These are phyloP conservation scores for Cirrhinus molitorella DNA, from an alignment of 2,797 vertebrate genomes.

Conservation along the genomic window DNA sequence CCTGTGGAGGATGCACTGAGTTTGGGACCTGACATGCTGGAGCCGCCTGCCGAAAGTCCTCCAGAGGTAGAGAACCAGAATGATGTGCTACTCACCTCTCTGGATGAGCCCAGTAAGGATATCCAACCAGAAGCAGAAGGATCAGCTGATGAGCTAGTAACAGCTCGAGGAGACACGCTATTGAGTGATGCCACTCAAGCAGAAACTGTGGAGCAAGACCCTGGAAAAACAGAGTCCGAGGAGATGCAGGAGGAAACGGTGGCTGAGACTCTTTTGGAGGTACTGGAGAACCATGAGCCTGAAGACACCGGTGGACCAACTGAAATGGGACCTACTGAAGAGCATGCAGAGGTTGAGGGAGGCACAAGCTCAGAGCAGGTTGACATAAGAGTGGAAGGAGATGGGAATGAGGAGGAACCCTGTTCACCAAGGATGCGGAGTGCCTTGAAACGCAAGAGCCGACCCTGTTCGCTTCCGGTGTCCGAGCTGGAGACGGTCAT, in stretches of 20 bases:
- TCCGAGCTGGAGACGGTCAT: slow-evolving; percentile 88
- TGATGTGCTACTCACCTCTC: slow-evolving; percentile 45
- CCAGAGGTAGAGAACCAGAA: slow-evolving; percentile 45
- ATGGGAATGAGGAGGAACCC: slow-evolving; percentile 65
- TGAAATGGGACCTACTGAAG: slow-evolving; percentile 64
- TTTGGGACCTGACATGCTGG: slow-evolving; percentile 78
- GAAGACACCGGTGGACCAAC: slow-evolving; percentile 62
- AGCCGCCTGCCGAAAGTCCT: slow-evolving; percentile 73
- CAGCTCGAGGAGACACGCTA: slow-evolving; percentile 6
- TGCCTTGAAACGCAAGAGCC: slow-evolving; percentile 62
- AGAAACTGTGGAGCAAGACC: slow-evolving; percentile 20
- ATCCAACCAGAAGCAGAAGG: slow-evolving; percentile 61
- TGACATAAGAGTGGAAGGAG: slow-evolving; percentile 62
- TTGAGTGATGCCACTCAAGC: not conserved
- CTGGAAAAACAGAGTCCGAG: slow-evolving; percentile 59
- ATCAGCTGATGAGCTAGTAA: slow-evolving; percentile 7
- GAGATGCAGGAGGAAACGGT: slow-evolving; percentile 63
- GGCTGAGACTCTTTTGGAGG: slow-evolving; percentile 64
- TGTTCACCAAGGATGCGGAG: slow-evolving; percentile 63
- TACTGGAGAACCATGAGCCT: slow-evolving; percentile 63
- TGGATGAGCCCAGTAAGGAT: slow-evolving; percentile 53
- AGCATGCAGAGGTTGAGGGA: slow-evolving; percentile 47
- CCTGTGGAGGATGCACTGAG: slow-evolving; percentile 75
- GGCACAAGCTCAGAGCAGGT: slow-evolving; percentile 38
- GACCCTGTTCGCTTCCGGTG: slow-evolving; percentile 86